A percentile compares a stretch with the other conserved stretches of the same genome.
Evolutionary conservation across 2,888 invertebrate genomes (phyloP).

Genomic region (Mallateleia sp.): DNA sequence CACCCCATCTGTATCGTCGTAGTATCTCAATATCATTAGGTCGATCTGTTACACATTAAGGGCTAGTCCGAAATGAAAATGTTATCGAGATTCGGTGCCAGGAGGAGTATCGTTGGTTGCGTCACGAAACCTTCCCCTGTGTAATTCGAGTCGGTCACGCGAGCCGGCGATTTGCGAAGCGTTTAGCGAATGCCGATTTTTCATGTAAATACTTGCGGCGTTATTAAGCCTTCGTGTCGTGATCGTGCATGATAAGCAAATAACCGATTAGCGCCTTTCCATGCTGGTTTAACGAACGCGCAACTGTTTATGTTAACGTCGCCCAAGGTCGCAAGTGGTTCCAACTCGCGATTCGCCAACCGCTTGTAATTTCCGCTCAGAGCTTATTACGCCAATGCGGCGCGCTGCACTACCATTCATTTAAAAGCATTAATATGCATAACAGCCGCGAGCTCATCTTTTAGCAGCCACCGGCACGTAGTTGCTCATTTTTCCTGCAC

Average conservation of each 20-base stretch:
- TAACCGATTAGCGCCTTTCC: constrained; percentile 44
- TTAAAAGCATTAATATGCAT: constrained; percentile 32
- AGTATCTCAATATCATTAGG: too few relatives aligned
- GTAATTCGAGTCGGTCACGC: constrained; percentile 39
- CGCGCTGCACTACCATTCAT: background rate
- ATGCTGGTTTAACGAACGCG: too few relatives aligned
- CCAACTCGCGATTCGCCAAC: background rate
- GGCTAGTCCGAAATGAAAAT: constrained; percentile 32
- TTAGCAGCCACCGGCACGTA: background rate
- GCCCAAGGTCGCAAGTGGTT: constrained; percentile 13
- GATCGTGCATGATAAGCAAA: constrained; percentile 45
- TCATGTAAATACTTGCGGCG: constrained; percentile 22
- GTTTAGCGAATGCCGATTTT: constrained; percentile 27
- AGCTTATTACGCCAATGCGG: background rate
- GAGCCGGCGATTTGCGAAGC: constrained; percentile 31
- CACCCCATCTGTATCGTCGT: too few relatives aligned
- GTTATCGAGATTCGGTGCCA: constrained; percentile 54
- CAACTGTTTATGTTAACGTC: too few relatives aligned
- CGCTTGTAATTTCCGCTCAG: background rate
- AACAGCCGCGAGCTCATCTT: constrained; percentile 22
- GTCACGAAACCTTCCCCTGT: constrained; percentile 39
- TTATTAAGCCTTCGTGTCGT: constrained; percentile 43
- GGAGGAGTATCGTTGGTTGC: constrained; percentile 25
- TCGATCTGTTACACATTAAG: too few relatives aligned
- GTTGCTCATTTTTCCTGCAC: background rate